These are phyloP conservation scores for Sorex maritimensis DNA, from an alignment of 2,797 vertebrate species.

Conservation along the genomic window DNA sequence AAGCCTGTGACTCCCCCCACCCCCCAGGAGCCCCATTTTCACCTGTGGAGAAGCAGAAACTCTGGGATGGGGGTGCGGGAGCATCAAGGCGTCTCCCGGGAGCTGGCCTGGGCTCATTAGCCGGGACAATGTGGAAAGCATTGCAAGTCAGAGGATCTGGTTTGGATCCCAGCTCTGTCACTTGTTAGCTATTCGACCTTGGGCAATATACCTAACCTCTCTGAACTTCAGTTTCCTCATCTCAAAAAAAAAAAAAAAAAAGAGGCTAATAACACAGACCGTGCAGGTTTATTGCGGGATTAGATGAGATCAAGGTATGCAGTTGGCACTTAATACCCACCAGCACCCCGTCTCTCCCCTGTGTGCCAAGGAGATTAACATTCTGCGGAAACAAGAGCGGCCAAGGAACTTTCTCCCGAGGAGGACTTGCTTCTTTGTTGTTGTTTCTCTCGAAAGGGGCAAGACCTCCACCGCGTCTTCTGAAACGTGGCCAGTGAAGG, in stretches of 20 bases:
- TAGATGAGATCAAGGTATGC: constrained; percentile 50
- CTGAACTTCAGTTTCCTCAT: constrained; percentile 44
- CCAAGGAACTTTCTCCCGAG: constrained; percentile 46
- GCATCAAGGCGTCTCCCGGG: background rate
- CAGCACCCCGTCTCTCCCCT: constrained; percentile 6
- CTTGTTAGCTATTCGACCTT: constrained; percentile 48
- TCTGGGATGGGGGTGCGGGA: background rate
- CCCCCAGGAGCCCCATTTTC: background rate
- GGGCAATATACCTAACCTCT: constrained; percentile 60
- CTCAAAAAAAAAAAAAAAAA: background rate
- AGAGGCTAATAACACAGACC: background rate
- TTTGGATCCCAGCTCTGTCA: constrained; percentile 52
- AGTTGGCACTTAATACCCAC: constrained; percentile 40
- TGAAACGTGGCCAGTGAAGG: background rate
- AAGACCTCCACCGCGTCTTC: background rate
- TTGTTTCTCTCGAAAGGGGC: constrained; percentile 57
- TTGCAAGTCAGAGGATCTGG: background rate
- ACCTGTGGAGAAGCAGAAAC: background rate
- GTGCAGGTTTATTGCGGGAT: constrained; percentile 30
- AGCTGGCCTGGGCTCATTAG: constrained; percentile 2
- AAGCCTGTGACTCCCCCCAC: background rate
- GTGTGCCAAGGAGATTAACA: constrained; percentile 33
- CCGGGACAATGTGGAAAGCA: background rate
- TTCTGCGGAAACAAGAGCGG: constrained; percentile 18
- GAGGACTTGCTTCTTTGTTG: constrained; percentile 15